Conservation (phyloP, 2,888 invertebrate genomes). For the Chesias legatella region DNA sequence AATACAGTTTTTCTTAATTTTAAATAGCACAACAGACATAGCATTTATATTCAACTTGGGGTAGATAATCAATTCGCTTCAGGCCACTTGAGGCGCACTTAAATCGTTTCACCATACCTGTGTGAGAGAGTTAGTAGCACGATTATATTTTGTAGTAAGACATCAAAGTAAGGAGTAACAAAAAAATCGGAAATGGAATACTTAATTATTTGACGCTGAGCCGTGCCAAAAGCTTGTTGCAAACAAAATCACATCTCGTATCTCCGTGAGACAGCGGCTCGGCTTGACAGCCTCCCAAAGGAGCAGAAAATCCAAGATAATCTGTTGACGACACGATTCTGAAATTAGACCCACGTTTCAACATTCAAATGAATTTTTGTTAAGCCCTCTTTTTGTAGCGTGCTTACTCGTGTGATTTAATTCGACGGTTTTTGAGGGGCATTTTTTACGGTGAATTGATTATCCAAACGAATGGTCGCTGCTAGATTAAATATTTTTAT, state of each 20-base stretch:
- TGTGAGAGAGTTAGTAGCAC: too few relatives aligned
- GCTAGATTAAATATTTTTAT: too few relatives aligned
- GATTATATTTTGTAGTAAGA: too few relatives aligned
- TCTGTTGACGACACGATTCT: constrained; percentile 63
- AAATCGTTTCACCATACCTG: too few relatives aligned
- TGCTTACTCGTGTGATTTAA: constrained; percentile 18
- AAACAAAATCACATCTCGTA: constrained; percentile 6
- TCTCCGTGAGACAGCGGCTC: constrained; percentile 9
- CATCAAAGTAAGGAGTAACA: too few relatives aligned
- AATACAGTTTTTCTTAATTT: too few relatives aligned
- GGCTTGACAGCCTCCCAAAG: constrained; percentile 38
- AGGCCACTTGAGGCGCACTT: too few relatives aligned
- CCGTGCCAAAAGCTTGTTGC: background rate
- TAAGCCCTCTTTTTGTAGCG: constrained; percentile 22
- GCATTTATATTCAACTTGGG: too few relatives aligned
- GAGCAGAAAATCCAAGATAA: constrained; percentile 66
- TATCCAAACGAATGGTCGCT: too few relatives aligned
- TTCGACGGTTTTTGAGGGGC: constrained; percentile 6
- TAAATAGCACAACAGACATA: too few relatives aligned
- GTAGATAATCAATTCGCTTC: too few relatives aligned
- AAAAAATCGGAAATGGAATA: background rate
- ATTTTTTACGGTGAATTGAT: background rate
- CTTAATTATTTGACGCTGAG: background rate
- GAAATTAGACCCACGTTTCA: constrained; percentile 62
- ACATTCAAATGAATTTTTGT: constrained; percentile 51